Base-by-base conservation (phyloP, 2,113 vertebrate genomes). In the Neodontobutis hainanensis region DNA sequence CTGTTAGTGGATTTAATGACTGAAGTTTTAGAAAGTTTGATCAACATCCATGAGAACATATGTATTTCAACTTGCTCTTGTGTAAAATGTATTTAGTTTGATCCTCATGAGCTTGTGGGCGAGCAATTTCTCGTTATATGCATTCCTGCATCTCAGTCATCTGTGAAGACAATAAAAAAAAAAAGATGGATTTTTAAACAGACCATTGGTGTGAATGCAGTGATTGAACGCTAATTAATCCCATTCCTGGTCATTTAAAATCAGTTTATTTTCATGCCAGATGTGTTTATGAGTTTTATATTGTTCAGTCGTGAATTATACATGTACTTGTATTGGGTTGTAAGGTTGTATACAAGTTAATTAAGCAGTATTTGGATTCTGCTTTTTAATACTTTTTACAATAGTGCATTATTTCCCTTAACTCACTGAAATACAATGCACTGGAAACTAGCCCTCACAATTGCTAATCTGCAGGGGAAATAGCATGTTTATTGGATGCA, bases 81-180 rank as follows among this genome's bases (percentile, higher is more conserved):
- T 76, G 43, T 68, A 51, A 73, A 78, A 68, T 48, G 36, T 27
- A 68, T 43, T 55, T 38, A 36, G 32, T 60, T 19, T 38, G 16
- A 64, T 67, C 48, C 49, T 73, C 73, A 78, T 62, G 40, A 82
- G 63, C 57, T 48, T 5, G 42, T 35, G 65, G 61, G 61, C 65
- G 43, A 82, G 76, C 43, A 51, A 73, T 64, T 66, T 59, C 48
- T 80, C 3, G 56, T 79, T 75, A 57, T 65, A 84, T 40, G 52
- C 69, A 3, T 80, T 87, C 73, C 83, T 81, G 75, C 59, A 68
- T 79, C 62, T 76, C 67, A 73, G 49, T 76, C 75, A 44, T 75
- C 65, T 70, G 80, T 61, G 67, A 67, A 80, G 62, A 52, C 65
- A 68, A 62, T 80, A 65, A 38, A 75, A 52, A 73, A 68, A 27